Evolutionary conservation across 2,113 vertebrate species (phyloP).

Genomic region (Otus sunia): DNA sequence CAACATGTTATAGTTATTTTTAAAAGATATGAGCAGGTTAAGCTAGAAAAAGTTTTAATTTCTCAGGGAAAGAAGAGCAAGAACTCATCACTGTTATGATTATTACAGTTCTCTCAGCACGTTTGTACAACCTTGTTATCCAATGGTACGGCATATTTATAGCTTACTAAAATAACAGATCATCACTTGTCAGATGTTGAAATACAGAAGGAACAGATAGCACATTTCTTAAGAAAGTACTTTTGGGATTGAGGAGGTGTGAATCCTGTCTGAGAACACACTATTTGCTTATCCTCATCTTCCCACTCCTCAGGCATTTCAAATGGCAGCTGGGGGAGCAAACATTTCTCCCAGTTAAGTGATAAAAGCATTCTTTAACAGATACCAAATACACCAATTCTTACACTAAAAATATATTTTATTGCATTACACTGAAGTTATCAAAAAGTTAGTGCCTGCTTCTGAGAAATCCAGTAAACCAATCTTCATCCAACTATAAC

Average conservation of each 20-base stretch:
- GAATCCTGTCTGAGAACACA: constrained; percentile 49
- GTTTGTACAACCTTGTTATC: constrained; percentile 2
- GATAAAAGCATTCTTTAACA: neutral
- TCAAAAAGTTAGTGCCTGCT: neutral
- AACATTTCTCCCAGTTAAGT: neutral
- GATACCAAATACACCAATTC: neutral
- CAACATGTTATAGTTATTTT: neutral
- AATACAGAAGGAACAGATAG: constrained; percentile 20
- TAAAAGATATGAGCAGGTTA: neutral
- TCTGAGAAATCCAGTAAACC: neutral
- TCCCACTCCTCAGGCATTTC: constrained; percentile 14
- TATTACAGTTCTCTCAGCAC: neutral
- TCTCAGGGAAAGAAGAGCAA: neutral
- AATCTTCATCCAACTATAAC: neutral
- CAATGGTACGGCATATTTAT: neutral
- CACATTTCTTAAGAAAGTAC: constrained; percentile 27
- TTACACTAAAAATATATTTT: neutral
- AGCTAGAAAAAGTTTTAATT: neutral
- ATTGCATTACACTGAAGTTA: neutral
- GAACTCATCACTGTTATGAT: neutral
- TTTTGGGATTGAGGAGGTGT: neutral
- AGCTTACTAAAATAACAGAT: constrained; percentile 8
- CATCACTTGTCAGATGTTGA: constrained; percentile 30
- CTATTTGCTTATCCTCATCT: constrained; percentile 35
- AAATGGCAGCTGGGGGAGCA: neutral